phyloP scores from a whole-genome alignment of 2,797 vertebrate species.

The Salarias fasciatus region DNA sequence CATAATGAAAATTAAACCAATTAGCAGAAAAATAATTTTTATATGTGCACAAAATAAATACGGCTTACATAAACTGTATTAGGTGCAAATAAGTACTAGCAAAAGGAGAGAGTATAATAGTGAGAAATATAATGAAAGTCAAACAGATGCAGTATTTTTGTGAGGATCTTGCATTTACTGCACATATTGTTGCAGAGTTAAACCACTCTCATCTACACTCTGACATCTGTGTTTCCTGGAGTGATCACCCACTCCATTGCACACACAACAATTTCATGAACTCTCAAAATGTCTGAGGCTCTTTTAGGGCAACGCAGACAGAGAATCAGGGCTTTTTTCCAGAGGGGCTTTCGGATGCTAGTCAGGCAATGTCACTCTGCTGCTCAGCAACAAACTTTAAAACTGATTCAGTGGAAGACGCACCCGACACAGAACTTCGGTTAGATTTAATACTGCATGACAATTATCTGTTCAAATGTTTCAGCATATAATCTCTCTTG shows the following conservation, averaged over 20 bases:
- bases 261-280: conserved; percentile 29
- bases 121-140: too few species aligned
- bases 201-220: not conserved
- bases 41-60: too few species aligned
- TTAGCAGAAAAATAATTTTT: too few species aligned
- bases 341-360: conserved; percentile 15
- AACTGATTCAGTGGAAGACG: conserved; percentile 22
- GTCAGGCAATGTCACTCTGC: conserved; percentile 22
- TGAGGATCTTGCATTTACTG: not conserved
- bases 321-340: conserved; percentile 26
- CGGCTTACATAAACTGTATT: too few species aligned
- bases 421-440: conserved; percentile 4
- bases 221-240: conserved; percentile 10
- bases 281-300: conserved; percentile 14
- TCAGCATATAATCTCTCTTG: too few species aligned
- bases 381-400: conserved; percentile 9
- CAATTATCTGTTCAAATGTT: too few species aligned
- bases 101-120: too few species aligned
- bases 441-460: not conserved
- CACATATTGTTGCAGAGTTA: too few species aligned
- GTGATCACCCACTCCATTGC: conserved; percentile 19
- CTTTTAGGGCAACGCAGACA: conserved; percentile 27
- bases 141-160: too few species aligned
- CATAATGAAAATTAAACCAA: not conserved
- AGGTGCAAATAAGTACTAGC: too few species aligned